A percentile compares a stretch with the other conserved stretches of the same genome.
phyloP scores from a whole-genome alignment of 2,888 invertebrate genomes.

The Cephus rjabovi region DNA sequence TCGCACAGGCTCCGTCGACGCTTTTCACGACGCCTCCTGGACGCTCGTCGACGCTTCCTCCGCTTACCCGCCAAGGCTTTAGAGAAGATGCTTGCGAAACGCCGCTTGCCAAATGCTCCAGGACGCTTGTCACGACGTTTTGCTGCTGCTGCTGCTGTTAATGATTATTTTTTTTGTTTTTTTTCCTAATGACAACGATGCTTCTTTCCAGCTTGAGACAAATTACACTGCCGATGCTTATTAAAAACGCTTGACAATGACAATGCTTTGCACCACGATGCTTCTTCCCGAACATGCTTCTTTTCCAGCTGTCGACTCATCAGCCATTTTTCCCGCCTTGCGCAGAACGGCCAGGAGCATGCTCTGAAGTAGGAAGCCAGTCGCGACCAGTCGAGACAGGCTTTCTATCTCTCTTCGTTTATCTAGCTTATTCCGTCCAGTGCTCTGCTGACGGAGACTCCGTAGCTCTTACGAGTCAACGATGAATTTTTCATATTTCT shows the following conservation, averaged over 20 bases:
- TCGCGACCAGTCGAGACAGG: neutral
- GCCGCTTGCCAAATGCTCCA: neutral
- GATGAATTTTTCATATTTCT: neutral
- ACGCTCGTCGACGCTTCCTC: conserved; percentile 7
- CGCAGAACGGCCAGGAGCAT: neutral
- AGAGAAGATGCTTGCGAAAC: neutral
- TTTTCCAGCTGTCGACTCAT: neutral
- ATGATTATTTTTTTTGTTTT: neutral
- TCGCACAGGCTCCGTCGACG: neutral
- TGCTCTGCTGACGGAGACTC: neutral
- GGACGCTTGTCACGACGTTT: neutral
- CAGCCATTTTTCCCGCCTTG: neutral
- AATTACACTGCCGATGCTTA: neutral
- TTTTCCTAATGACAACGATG: neutral
- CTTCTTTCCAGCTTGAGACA: neutral
- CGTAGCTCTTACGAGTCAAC: neutral
- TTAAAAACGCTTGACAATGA: neutral
- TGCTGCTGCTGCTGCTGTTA: conserved; percentile 14
- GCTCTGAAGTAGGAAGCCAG: neutral
- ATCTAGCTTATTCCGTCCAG: neutral
- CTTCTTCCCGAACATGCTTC: neutral
- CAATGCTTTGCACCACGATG: neutral
- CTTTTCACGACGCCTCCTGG: conserved; percentile 6
- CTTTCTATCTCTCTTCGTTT: neutral
- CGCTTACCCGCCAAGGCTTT: conserved; percentile 3